Evolutionary conservation across 2,797 vertebrate genomes (phyloP).

Genomic region (Psittacula derbiana): DNA sequence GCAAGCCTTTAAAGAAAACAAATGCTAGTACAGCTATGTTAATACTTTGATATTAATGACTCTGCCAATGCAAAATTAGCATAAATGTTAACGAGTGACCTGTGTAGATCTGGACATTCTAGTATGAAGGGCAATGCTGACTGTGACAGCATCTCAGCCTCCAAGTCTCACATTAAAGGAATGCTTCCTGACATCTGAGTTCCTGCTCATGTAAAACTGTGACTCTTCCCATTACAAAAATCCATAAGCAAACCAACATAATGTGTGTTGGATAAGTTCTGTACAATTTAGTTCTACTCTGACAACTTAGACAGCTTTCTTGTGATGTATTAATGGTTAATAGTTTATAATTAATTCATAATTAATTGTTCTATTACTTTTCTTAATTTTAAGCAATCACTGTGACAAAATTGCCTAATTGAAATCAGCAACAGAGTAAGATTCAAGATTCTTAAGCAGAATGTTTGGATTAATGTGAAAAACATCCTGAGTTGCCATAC

Average conservation of each 20-base stretch:
- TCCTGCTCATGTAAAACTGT: not conserved
- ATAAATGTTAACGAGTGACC: not conserved
- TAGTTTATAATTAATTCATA: not conserved
- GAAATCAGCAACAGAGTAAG: not conserved
- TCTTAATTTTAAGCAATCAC: constrained; percentile 5
- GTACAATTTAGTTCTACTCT: not conserved
- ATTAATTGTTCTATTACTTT: not conserved
- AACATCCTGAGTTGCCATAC: not conserved
- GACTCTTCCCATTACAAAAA: not conserved
- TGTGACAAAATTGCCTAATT: not conserved
- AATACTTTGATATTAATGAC: not conserved
- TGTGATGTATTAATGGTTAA: not conserved
- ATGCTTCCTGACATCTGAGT: not conserved
- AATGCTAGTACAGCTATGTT: not conserved
- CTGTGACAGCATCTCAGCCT: not conserved
- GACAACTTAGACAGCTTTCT: not conserved
- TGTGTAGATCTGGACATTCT: not conserved
- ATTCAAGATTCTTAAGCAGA: not conserved
- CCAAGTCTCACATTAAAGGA: not conserved
- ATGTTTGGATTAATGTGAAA: not conserved
- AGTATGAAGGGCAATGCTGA: not conserved
- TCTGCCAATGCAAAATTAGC: not conserved
- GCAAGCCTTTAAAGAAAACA: not conserved
- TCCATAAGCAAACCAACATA: not conserved
- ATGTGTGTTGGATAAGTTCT: not conserved